Conservation (phyloP, 2,797 vertebrate genomes). For the Sebastes nivosus region DNA sequence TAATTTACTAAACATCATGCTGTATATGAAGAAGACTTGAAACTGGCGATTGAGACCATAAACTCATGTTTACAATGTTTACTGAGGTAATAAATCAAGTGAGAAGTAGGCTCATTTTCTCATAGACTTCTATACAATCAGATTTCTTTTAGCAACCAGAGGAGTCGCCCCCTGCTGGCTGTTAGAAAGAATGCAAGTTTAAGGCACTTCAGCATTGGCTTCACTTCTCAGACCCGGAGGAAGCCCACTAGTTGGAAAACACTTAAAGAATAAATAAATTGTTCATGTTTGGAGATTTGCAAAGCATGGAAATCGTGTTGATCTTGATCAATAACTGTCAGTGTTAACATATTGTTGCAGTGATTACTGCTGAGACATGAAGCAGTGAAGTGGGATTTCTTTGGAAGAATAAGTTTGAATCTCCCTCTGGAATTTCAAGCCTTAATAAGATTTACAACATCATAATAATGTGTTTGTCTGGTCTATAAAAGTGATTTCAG, state of each 20-base stretch:
- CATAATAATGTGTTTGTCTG: background rate
- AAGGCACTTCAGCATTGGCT: too few species aligned
- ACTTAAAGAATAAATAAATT: background rate
- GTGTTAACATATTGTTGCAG: background rate
- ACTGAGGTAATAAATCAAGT: too few species aligned
- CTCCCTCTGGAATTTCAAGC: background rate
- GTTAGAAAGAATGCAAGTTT: rapidly evolving
- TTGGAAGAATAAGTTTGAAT: background rate
- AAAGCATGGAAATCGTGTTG: background rate
- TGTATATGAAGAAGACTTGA: too few species aligned
- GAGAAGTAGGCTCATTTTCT: rapidly evolving
- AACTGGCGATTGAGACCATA: too few species aligned
- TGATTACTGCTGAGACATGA: background rate
- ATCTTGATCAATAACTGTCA: background rate
- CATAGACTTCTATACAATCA: too few species aligned
- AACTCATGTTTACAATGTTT: too few species aligned
- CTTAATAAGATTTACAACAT: background rate
- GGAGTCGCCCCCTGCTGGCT: too few species aligned
- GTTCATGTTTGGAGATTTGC: background rate
- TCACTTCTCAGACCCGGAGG: too few species aligned
- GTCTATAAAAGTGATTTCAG: background rate
- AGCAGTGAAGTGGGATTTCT: background rate
- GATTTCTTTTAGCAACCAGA: too few species aligned
- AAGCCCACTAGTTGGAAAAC: background rate
- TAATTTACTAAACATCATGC: too few species aligned